Base-by-base conservation (phyloP, 2,888 invertebrate species). In the Deilephila elpenor region DNA sequence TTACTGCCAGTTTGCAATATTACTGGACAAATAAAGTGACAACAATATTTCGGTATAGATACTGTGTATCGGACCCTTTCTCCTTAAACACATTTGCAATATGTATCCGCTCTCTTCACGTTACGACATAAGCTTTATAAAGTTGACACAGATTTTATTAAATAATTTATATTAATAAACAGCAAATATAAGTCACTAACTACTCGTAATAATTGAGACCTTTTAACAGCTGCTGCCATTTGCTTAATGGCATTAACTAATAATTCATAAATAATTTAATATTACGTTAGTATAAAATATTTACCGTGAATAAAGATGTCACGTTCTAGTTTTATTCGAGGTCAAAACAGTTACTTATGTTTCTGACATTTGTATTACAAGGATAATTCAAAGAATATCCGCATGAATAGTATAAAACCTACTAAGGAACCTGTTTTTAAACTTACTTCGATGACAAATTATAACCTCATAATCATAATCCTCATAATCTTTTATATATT, bases 81-180 rank as follows among this genome's bases (percentile, higher is more conserved):
- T 67, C 67, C 44, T 44, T 5, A 3, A 44, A 44, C 20, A 20
- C 17, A 5, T 51, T 51, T 67, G 67, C 51, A 51, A 67, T 20
- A 11, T 67, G 20, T 17, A 67, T 5, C 29, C 25, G 25, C 3
- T 29, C 29, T 25, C 67, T 67, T 62, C 20, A 64, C 14, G 44
- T 64, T 67, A 25, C 67, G 67, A 44, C 70, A 71, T 62, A 62
- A 62, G 73, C 61, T 71, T 64, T 71, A 70, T 59, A 56, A 34
- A 59, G 64, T 59, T 71, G 59, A 71, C 53, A 67, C 37, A 25
- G 67, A 67, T 51, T 51, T 67, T 67, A 44, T 3, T 2, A 44
- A 14, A 11, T 11, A 44, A 14, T 44, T 44, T 44, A 14, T 44
- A 14, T 11, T 1, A 44, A 44, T 44, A 44, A 14, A 14, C 44